A percentile compares a stretch with the other conserved stretches of the same genome.
phyloP scores from a whole-genome alignment of 2,797 vertebrate genomes.

The Fratercula arctica region DNA sequence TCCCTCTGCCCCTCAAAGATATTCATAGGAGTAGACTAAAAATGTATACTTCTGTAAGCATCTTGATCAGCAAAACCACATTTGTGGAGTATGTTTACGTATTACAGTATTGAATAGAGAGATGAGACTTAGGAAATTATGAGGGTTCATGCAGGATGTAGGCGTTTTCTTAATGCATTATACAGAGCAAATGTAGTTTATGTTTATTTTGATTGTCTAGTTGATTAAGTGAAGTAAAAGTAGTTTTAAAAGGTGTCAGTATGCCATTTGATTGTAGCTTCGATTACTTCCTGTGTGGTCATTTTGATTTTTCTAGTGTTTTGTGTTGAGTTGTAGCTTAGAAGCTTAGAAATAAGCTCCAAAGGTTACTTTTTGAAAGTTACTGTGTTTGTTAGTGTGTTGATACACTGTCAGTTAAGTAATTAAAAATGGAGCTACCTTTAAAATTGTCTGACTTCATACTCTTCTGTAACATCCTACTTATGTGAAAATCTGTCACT shows the following conservation, averaged over 20 bases:
- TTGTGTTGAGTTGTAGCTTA: neutral
- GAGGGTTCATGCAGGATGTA: neutral
- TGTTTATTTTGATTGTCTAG: neutral
- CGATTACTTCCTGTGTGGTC: neutral
- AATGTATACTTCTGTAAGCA: neutral
- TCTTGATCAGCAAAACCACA: neutral
- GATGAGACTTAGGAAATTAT: neutral
- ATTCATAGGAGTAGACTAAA: neutral
- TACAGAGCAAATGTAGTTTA: neutral
- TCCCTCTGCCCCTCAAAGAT: neutral
- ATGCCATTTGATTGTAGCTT: neutral
- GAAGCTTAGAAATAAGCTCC: neutral
- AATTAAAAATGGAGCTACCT: neutral
- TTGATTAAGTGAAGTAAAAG: neutral
- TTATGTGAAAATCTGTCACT: neutral
- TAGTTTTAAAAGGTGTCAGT: neutral
- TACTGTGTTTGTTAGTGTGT: neutral
- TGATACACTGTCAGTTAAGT: neutral
- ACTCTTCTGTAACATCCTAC: neutral
- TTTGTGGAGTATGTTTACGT: neutral
- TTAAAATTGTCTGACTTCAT: neutral
- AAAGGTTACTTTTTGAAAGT: neutral
- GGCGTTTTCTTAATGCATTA: neutral
- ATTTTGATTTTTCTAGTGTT: neutral
- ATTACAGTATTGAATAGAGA: neutral